phyloP scores from a whole-genome alignment of 2,113 vertebrate genomes.

The Malurus alboscapulatus region DNA sequence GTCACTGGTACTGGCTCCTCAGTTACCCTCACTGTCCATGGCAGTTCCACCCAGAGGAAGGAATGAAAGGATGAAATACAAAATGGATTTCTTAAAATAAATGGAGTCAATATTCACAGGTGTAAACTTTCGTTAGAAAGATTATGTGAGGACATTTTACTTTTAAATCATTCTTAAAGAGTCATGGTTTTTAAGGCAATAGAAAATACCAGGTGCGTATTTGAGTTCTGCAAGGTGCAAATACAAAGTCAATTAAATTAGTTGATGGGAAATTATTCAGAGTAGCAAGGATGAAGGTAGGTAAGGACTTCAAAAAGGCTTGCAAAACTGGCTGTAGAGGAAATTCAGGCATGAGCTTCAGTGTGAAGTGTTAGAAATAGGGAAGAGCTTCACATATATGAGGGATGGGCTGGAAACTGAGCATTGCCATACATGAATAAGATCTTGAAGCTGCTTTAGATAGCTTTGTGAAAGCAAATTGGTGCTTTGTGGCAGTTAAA shows the following conservation, averaged over 20 bases:
- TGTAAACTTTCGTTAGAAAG: not conserved
- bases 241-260: not conserved
- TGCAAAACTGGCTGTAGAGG: not conserved
- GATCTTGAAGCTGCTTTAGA: not conserved
- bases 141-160: not conserved
- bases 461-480: not conserved
- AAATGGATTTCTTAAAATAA: not conserved
- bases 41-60: not conserved
- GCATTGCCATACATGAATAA: not conserved
- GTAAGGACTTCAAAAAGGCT: not conserved
- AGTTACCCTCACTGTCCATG: not conserved
- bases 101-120: not conserved
- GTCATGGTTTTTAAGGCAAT: not conserved
- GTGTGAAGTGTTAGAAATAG: not conserved
- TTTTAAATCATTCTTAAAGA: not conserved
- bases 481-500: not conserved
- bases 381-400: not conserved
- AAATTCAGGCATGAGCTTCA: not conserved
- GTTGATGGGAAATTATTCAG: not conserved
- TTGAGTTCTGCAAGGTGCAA: not conserved
- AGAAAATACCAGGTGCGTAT: not conserved
- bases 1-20: no score
- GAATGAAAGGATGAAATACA: not conserved
- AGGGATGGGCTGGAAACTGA: not conserved
- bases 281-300: not conserved